phyloP scores from a whole-genome alignment of 30 jellyfish, hydroid and myxozoan genomes.

The Aurelia coerulea region DNA sequence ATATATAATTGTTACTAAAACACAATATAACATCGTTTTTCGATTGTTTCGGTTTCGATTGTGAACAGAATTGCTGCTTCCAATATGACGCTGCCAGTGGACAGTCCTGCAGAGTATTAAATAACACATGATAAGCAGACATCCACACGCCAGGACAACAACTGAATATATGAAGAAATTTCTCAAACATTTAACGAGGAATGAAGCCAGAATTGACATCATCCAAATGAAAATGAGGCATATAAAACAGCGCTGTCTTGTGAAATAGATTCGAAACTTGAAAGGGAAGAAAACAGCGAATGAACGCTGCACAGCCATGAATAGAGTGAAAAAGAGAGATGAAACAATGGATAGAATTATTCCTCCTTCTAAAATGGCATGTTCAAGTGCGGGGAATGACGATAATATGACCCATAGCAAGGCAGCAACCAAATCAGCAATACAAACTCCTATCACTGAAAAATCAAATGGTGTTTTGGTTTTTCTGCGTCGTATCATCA shows the following conservation, averaged over 20 bases:
- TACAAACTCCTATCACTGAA: background rate
- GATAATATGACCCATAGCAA: background rate
- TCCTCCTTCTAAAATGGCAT: background rate
- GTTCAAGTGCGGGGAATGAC: too few relatives aligned
- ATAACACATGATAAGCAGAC: background rate
- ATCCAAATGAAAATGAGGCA: background rate
- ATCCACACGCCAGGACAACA: background rate
- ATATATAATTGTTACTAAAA: background rate
- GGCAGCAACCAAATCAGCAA: background rate
- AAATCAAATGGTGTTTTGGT: background rate
- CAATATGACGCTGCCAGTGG: background rate
- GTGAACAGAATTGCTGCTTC: background rate
- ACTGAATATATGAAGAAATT: background rate
- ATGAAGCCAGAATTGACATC: background rate
- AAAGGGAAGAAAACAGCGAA: background rate
- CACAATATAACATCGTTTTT: background rate
- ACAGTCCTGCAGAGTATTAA: background rate
- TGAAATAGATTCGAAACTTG: background rate
- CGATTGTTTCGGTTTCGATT: background rate
- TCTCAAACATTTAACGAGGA: background rate
- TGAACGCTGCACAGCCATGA: background rate
- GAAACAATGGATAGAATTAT: background rate
- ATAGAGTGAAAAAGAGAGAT: background rate
- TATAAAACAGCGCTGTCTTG: background rate
- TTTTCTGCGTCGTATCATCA: background rate